These are phyloP conservation scores for Enteromius thamalakanensis DNA, from an alignment of 2,797 vertebrate species.

Conservation along the genomic window DNA sequence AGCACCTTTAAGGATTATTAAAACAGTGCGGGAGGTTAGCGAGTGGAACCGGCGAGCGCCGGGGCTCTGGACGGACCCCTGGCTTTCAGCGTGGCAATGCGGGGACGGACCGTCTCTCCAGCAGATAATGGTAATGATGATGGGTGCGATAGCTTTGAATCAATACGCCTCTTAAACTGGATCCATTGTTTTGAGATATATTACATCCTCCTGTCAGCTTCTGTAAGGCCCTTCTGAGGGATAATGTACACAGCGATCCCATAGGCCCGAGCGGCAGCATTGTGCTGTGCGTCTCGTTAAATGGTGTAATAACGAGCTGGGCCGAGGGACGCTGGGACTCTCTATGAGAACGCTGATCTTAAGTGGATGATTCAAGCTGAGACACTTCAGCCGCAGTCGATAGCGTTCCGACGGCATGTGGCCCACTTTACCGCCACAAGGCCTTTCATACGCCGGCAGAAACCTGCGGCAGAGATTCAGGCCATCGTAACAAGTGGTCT, in stretches of 20 bases:
- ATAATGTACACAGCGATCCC: constrained; percentile 43
- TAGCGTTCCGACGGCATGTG: constrained; percentile 2
- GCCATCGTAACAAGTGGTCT: background rate
- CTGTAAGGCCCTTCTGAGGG: constrained; percentile 60
- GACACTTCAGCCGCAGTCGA: constrained; percentile 22
- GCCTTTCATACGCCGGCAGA: background rate
- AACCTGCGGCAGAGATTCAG: background rate
- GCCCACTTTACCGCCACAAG: constrained; percentile 14
- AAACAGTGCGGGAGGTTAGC: constrained; percentile 61
- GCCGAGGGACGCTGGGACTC: constrained; percentile 4
- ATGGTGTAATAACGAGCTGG: constrained; percentile 30
- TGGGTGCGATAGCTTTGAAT: constrained; percentile 69
- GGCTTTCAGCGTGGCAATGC: constrained; percentile 56
- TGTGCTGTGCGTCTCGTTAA: constrained; percentile 45
- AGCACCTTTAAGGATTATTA: constrained; percentile 66
- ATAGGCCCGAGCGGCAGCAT: constrained; percentile 36
- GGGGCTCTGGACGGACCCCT: constrained; percentile 15
- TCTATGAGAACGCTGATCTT: constrained; percentile 27
- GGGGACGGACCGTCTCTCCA: constrained; percentile 69
- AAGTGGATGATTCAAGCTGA: constrained; percentile 34
- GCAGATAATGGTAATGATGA: constrained; percentile 74
- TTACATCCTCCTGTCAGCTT: constrained; percentile 72
- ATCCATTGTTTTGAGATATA: constrained; percentile 77
- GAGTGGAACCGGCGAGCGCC: constrained; percentile 10
- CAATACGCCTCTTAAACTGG: constrained; percentile 74